Evolutionary conservation across 2,888 invertebrate species (phyloP).

Genomic region (Eupithecia centaureata): DNA sequence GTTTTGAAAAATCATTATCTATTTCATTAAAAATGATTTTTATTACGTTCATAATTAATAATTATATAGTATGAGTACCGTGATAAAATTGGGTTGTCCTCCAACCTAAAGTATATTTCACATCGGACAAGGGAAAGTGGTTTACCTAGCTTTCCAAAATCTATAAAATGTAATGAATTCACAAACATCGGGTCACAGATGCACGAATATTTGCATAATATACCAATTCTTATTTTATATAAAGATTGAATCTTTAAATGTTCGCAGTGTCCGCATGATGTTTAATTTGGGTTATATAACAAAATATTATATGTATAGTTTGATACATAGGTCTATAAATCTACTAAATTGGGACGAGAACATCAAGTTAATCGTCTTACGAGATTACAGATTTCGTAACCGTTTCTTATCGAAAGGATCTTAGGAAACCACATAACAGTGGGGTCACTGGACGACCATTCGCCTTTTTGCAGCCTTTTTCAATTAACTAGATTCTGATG

Average conservation of each 20-base stretch:
- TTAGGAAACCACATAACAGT: background rate
- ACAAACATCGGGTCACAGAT: slow-evolving; percentile 22
- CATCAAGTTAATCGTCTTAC: background rate
- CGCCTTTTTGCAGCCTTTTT: background rate
- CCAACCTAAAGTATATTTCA: background rate
- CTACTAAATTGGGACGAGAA: background rate
- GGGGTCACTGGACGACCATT: background rate
- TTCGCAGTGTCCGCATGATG: background rate
- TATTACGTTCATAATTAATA: too few species aligned
- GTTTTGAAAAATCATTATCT: too few species aligned
- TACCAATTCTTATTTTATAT: slow-evolving; percentile 27
- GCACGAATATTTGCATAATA: slow-evolving; percentile 34
- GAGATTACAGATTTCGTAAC: background rate
- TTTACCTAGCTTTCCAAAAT: slow-evolving; percentile 33
- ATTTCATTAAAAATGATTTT: too few species aligned
- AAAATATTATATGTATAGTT: slow-evolving; percentile 2
- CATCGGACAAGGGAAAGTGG: slow-evolving; percentile 24
- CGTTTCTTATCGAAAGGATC: background rate
- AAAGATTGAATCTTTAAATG: background rate
- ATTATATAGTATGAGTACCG: too few species aligned
- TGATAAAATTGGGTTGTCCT: background rate
- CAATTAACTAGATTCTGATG: too few species aligned
- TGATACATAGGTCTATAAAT: background rate
- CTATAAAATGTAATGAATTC: slow-evolving; percentile 28
- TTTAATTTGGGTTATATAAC: slow-evolving; percentile 19